phyloP scores from a whole-genome alignment of 2,888 invertebrate species.

The Ametastegia equiseti region DNA sequence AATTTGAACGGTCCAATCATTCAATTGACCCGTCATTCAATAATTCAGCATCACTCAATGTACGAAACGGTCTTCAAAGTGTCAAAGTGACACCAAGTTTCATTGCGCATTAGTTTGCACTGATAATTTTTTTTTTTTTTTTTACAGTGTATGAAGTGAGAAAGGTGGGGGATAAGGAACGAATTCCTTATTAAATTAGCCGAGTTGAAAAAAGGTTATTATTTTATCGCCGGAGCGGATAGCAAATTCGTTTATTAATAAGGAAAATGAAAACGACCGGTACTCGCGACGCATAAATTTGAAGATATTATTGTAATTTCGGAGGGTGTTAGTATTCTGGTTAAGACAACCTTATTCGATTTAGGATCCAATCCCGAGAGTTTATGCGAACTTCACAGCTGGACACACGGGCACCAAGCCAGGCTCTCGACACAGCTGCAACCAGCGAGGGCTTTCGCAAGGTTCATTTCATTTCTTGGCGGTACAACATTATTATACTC shows the following conservation, averaged over 20 bases:
- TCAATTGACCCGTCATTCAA: too few relatives aligned
- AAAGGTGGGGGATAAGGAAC: too few relatives aligned
- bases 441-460: too few relatives aligned
- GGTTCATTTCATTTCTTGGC: conserved; percentile 58
- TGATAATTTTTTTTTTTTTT: too few relatives aligned
- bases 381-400: conserved; percentile 69
- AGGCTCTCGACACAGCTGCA: conserved; percentile 51
- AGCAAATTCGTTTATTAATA: conserved; percentile 16
- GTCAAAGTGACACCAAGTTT: too few relatives aligned
- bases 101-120: too few relatives aligned
- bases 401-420: conserved; percentile 57
- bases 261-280: conserved; percentile 27
- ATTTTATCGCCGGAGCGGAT: background rate
- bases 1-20: too few relatives aligned
- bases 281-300: conserved; percentile 21
- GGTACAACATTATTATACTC: conserved; percentile 54
- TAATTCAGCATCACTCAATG: too few relatives aligned
- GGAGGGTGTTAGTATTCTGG: conserved; percentile 48
- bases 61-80: too few relatives aligned
- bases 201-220: background rate
- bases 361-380: conserved; percentile 67
- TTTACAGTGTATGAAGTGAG: background rate
- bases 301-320: conserved; percentile 29
- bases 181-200: background rate
- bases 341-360: conserved; percentile 63